phyloP scores from a whole-genome alignment of 2,888 invertebrate genomes.

The Acrobasis consociella region DNA sequence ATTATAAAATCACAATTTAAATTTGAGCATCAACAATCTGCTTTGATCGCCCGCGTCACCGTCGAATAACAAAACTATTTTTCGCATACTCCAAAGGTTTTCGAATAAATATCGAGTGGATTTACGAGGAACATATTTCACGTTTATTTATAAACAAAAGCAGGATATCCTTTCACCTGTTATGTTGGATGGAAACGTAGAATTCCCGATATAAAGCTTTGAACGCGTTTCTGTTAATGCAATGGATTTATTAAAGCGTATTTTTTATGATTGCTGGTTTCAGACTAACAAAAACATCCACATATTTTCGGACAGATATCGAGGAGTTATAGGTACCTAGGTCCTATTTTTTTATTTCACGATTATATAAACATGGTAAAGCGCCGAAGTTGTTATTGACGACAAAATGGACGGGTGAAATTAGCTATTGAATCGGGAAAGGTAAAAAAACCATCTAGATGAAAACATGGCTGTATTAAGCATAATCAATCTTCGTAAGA shows the following conservation, averaged over 20 bases:
- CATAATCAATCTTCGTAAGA: no score
- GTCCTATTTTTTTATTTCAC: no score
- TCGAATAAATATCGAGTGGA: constrained; percentile 19
- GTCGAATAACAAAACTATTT: constrained; percentile 34
- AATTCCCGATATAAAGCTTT: constrained; percentile 13
- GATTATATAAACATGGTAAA: no score
- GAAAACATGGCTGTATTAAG: no score
- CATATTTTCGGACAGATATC: no score
- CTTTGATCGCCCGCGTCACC: constrained; percentile 35
- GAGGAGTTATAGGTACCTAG: no score
- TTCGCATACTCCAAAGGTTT: constrained; percentile 4
- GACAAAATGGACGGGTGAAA: no score
- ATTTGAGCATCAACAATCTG: constrained; percentile 38
- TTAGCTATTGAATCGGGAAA: no score
- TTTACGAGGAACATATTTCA: constrained; percentile 24
- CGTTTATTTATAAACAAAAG: constrained; percentile 19
- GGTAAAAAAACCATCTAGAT: no score
- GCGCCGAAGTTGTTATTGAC: no score
- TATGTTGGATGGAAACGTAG: constrained; percentile 5
- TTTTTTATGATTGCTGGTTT: no score
- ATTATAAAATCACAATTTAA: constrained; percentile 51
- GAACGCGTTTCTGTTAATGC: neutral
- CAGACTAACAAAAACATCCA: no score
- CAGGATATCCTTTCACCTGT: constrained; percentile 24
- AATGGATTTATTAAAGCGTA: neutral